phyloP scores from a whole-genome alignment of 2,888 invertebrate species.

The Mellilla xanthometata region DNA sequence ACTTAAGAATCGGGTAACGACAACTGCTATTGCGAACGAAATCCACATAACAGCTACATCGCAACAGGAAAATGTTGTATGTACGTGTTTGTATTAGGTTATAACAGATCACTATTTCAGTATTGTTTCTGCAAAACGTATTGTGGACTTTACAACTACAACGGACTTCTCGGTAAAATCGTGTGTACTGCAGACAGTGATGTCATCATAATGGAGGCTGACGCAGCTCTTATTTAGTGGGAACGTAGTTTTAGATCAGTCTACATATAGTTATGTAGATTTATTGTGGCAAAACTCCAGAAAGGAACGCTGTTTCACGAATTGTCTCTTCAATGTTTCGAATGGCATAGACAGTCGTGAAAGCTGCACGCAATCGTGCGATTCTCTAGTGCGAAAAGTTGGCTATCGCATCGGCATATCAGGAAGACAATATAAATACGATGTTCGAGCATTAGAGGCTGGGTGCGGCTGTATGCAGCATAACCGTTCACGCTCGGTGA shows the following conservation, averaged over 20 bases:
- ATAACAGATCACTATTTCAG: constrained; percentile 7
- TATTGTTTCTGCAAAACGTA: constrained; percentile 23
- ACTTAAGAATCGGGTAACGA: neutral
- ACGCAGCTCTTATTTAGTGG: constrained; percentile 19
- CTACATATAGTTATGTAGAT: too few relatives aligned
- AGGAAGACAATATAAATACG: constrained; percentile 18
- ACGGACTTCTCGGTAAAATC: constrained; percentile 27
- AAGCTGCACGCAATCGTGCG: neutral
- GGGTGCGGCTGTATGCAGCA: constrained; percentile 49
- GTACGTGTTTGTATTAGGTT: neutral
- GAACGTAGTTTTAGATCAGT: constrained; percentile 2
- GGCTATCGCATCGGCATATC: neutral
- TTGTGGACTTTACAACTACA: constrained; percentile 22
- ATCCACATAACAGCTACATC: constrained; percentile 4
- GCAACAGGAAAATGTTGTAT: constrained; percentile 26
- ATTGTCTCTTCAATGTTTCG: too few relatives aligned
- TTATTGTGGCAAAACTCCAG: too few relatives aligned
- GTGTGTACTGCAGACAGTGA: constrained; percentile 22
- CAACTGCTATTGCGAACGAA: neutral
- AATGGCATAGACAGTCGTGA: neutral
- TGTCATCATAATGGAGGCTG: constrained; percentile 19
- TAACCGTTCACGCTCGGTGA: constrained; percentile 75
- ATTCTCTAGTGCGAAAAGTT: neutral
- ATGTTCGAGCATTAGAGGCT: constrained; percentile 34
- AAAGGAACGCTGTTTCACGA: too few relatives aligned